Conservation (phyloP, 2,888 invertebrate species). For the Noctua comes region DNA sequence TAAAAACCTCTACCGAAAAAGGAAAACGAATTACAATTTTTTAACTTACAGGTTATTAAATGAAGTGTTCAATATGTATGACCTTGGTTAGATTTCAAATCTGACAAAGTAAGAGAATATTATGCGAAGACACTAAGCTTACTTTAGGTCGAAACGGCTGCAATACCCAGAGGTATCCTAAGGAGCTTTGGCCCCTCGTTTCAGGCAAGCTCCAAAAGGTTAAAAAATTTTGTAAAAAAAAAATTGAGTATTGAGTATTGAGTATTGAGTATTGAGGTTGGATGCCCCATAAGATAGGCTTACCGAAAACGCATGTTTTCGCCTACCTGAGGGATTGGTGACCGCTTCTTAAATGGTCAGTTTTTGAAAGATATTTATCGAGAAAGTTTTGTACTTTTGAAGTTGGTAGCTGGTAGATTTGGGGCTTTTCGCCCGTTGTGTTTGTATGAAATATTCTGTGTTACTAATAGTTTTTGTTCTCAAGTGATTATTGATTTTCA, state of each 20-base stretch:
- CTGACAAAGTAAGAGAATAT: background rate
- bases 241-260: too few species aligned
- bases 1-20: background rate
- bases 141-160: conserved; percentile 8
- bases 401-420: background rate
- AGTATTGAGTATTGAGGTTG: too few species aligned
- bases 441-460: conserved; percentile 1
- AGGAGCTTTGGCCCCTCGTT: conserved; percentile 35
- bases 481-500: background rate
- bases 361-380: conserved; percentile 39
- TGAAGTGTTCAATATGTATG: background rate
- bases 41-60: background rate
- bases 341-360: conserved; percentile 37
- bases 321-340: conserved; percentile 38
- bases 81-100: background rate
- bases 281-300: conserved; percentile 23
- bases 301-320: conserved; percentile 35
- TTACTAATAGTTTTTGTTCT: background rate
- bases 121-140: conserved; percentile 2
- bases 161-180: conserved; percentile 51
- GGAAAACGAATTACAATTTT: background rate
- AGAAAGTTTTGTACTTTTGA: conserved; percentile 16
- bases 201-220: conserved; percentile 18
- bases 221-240: too few species aligned
- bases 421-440: background rate